Evolutionary conservation across 2,113 vertebrate genomes (phyloP).

Genomic region (Fregata magnificens): DNA sequence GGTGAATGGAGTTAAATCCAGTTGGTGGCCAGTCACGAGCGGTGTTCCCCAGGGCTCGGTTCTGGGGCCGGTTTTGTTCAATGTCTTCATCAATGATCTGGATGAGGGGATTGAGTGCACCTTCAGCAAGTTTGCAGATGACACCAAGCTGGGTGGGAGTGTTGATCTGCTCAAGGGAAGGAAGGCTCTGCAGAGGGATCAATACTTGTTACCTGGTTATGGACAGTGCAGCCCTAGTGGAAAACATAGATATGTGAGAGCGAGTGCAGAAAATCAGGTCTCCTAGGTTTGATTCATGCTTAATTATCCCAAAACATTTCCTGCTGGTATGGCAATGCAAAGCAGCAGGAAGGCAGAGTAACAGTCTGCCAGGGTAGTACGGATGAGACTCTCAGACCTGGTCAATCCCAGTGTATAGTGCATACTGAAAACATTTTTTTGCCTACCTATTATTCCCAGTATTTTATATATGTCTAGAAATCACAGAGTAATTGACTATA

Average conservation of each 20-base stretch:
- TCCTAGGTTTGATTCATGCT: not conserved
- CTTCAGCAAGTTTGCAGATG: too few relatives aligned
- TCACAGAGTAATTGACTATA: not conserved
- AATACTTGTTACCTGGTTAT: not conserved
- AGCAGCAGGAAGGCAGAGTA: not conserved
- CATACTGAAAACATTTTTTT: not conserved
- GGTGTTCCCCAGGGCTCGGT: too few relatives aligned
- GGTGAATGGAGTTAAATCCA: too few relatives aligned
- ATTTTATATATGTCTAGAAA: not conserved
- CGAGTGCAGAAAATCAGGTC: not conserved
- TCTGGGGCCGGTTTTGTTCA: too few relatives aligned
- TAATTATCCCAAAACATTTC: not conserved
- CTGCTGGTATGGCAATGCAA: not conserved
- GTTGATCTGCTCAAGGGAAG: too few relatives aligned
- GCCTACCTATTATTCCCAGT: not conserved
- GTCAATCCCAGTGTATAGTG: rapidly evolving
- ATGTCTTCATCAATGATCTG: too few relatives aligned
- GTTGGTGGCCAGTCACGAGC: too few relatives aligned
- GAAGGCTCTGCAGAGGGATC: too few relatives aligned
- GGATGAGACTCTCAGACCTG: not conserved
- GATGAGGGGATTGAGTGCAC: too few relatives aligned
- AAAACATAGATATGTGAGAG: not conserved
- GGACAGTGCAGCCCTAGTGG: not conserved
- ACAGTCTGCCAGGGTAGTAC: not conserved
- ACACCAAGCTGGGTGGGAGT: too few relatives aligned